Evolutionary conservation across 2,888 invertebrate species (phyloP), one percentile per base, ranked within the genome.

Genomic region (Athalia cordata): DNA sequence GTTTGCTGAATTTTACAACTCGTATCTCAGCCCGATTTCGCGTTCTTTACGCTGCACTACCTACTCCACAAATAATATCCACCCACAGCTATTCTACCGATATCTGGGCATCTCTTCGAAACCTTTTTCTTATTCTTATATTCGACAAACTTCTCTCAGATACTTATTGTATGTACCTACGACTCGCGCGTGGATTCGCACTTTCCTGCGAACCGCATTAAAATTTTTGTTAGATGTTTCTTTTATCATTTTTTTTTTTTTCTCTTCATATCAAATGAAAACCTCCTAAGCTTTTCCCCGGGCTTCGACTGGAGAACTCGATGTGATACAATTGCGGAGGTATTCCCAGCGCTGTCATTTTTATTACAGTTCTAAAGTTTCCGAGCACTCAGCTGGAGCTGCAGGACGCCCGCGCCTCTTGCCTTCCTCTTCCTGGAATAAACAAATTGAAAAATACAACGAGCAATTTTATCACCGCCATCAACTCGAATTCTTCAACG

Each of bases 1-100:
- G 72, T 72, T 72, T 72, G 72, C 72, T 52, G 52, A 72, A 72
- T 72, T 72, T 72, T 72, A 72, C 72, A 72, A 72, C 72, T 72
- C 72, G 72, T 72, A 72, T 72, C 72, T 72, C 72, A 72, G 57
- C 59, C 43, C 59, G 72, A 72, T 72, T 72, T 72, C 72, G 47
- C 64, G 29, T 65, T 68, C 68, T 68, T 68, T 68, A 68, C 72
- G 57, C 72, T 6, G 43, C 43, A n/a, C 55, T 29, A n/a, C 45
- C 8, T 45, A 9, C 72, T 13, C 57, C 57, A 47, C 72, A 59
- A 72, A 72, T 70, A 72, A 72, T 59, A 72, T 57, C 72, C 72
- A 72, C 72, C 72, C 72, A 72, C 72, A 47, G 49, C 29, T 52
- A 72, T 45, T 45, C 43, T 7, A 68, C 50, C n/a, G 55, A 55